Evolutionary conservation across 2,888 invertebrate species (phyloP).

Genomic region (Timema cristinae): DNA sequence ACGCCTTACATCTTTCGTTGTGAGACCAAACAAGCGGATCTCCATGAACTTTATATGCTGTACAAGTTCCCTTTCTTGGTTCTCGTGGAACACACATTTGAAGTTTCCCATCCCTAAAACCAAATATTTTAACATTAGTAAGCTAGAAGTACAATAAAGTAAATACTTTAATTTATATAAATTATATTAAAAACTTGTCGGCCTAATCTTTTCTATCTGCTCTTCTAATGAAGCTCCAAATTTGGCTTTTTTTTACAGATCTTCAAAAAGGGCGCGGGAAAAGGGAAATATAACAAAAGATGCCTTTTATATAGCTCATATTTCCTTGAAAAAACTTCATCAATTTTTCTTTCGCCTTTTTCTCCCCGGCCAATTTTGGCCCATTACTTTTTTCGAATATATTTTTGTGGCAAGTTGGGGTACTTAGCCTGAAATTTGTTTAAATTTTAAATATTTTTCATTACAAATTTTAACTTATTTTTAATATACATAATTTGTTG

Average conservation of each 20-base stretch:
- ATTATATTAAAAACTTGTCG: neutral
- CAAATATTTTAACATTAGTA: neutral
- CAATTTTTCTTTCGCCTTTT: neutral
- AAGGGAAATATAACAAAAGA: neutral
- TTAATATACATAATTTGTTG: no score
- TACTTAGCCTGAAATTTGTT: neutral
- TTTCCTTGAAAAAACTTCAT: neutral
- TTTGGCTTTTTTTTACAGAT: neutral
- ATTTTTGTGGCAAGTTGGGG: neutral
- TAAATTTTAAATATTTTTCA: neutral
- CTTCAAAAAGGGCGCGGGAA: neutral
- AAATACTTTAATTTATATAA: neutral
- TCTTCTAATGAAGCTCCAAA: neutral
- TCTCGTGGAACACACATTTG: neutral
- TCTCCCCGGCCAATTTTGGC: neutral
- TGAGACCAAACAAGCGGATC: neutral
- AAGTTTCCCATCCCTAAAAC: conserved; percentile 4
- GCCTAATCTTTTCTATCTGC: neutral
- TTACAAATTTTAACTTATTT: no score
- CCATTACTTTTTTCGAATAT: neutral
- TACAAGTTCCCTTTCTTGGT: neutral
- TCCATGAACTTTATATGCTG: neutral
- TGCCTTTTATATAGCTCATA: neutral
- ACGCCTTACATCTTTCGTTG: neutral
- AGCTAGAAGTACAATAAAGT: neutral